phyloP scores from a whole-genome alignment of 2,113 vertebrate species.

The Nestor notabilis region DNA sequence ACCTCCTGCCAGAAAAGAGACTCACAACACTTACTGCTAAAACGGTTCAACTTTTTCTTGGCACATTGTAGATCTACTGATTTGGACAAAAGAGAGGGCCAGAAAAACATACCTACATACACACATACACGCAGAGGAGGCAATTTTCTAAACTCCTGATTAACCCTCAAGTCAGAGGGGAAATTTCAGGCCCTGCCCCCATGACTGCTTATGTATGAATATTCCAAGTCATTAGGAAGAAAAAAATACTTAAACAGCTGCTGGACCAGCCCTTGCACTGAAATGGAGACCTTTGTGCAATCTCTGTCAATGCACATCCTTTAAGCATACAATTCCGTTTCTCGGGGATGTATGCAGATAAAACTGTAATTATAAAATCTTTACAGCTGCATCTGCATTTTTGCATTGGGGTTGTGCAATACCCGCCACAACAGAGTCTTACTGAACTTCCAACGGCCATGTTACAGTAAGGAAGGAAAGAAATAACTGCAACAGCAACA shows the following conservation, averaged over 20 bases:
- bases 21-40: background rate
- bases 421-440: background rate
- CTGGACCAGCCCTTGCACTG: background rate
- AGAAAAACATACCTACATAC: background rate
- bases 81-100: background rate
- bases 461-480: background rate
- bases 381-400: background rate
- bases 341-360: background rate
- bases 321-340: background rate
- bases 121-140: background rate
- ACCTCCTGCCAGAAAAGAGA: background rate
- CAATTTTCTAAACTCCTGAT: background rate
- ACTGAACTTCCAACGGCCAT: background rate
- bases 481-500: background rate
- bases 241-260: background rate
- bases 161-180: background rate
- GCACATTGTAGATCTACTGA: fast-evolving
- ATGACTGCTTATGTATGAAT: background rate
- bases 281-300: background rate
- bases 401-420: background rate
- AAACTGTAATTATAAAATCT: background rate
- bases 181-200: background rate
- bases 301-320: background rate
- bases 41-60: background rate
- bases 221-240: background rate